Conservation (phyloP, 2,797 vertebrate species). For the Siniperca obscura region DNA sequence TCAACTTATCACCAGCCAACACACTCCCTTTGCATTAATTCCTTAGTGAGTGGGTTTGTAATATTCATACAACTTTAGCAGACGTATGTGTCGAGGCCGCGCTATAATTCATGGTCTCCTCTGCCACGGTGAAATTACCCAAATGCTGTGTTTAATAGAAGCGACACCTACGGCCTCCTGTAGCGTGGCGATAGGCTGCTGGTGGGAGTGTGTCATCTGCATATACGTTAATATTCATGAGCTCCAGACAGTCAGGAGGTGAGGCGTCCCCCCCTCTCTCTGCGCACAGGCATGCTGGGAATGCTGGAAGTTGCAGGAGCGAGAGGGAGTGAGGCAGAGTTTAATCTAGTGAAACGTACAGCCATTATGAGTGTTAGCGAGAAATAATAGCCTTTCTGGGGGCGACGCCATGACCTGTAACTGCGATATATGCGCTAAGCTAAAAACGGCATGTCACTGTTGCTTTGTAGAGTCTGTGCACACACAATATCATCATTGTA, state of each 20-base stretch:
- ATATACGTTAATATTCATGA: slow-evolving; percentile 84
- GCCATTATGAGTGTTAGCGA: slow-evolving; percentile 57
- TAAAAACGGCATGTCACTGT: slow-evolving; percentile 24
- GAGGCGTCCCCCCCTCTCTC: slow-evolving; percentile 50
- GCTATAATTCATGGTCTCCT: slow-evolving; percentile 72
- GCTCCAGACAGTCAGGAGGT: slow-evolving; percentile 66
- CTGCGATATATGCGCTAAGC: slow-evolving; percentile 18
- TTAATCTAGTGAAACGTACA: slow-evolving; percentile 67
- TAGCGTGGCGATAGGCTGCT: slow-evolving; percentile 71
- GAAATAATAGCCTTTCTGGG: slow-evolving; percentile 58
- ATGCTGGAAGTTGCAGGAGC: slow-evolving; percentile 41
- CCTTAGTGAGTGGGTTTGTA: slow-evolving; percentile 63
- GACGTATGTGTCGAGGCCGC: slow-evolving; percentile 49
- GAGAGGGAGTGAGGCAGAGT: slow-evolving; percentile 58
- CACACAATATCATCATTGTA: neutral
- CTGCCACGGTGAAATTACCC: slow-evolving; percentile 76
- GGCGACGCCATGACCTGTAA: slow-evolving; percentile 59
- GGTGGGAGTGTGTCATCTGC: slow-evolving; percentile 78
- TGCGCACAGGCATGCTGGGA: slow-evolving; percentile 41
- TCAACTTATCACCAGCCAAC: slow-evolving; percentile 70
- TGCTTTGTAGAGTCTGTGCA: slow-evolving; percentile 2
- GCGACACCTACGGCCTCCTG: slow-evolving; percentile 75
- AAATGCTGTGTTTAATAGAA: slow-evolving; percentile 72
- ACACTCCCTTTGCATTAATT: slow-evolving; percentile 65
- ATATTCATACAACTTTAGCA: slow-evolving; percentile 69